These are phyloP conservation scores for Holotrichia oblita DNA, from an alignment of 1,140 invertebrate species.

Conservation along the genomic window DNA sequence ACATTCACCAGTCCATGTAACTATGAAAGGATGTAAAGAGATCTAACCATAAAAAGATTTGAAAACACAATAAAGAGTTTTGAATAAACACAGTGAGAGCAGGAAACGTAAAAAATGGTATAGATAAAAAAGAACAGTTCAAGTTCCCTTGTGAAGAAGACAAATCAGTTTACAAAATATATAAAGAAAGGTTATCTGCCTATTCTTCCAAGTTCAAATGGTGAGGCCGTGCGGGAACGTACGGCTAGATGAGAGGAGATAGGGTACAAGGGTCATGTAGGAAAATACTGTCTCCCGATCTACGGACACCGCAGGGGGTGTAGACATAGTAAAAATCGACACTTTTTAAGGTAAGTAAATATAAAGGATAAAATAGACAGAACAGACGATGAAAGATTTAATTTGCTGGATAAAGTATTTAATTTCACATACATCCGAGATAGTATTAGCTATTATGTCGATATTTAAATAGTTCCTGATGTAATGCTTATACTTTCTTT, in stretches of 20 bases:
- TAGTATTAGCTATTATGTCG: too few species aligned
- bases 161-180: constrained; percentile 52
- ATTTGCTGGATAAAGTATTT: too few species aligned
- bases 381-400: too few species aligned
- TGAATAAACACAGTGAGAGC: constrained; percentile 1
- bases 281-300: constrained; percentile 27
- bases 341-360: too few species aligned
- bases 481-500: too few species aligned
- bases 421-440: too few species aligned
- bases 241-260: constrained; percentile 45
- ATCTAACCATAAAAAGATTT: neutral
- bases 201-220: constrained; percentile 48
- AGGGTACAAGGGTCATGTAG: constrained; percentile 45
- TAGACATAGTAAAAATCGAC: constrained; percentile 44
- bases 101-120: constrained; percentile 32
- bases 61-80: neutral
- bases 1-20: too few species aligned
- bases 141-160: constrained; percentile 50
- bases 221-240: constrained; percentile 38
- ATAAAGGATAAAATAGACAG: too few species aligned
- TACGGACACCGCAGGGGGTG: constrained; percentile 41
- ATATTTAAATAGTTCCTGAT: too few species aligned
- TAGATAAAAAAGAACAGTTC: constrained; percentile 45
- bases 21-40: too few species aligned
- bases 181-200: constrained; percentile 52